Evolutionary conservation across 2,888 invertebrate species (phyloP).

Genomic region (Sarcophaga rosellei): DNA sequence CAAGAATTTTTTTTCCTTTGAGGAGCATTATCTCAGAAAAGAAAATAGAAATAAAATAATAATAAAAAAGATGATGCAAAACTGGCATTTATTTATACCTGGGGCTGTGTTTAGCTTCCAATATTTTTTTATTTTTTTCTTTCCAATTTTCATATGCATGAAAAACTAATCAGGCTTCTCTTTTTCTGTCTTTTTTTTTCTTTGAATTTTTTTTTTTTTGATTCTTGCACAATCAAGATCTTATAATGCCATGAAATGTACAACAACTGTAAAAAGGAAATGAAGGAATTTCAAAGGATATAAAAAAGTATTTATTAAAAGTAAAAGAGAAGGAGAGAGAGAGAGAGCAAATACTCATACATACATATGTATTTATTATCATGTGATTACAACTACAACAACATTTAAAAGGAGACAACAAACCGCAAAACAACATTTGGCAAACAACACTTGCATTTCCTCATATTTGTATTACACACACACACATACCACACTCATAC

Average conservation of each 20-base stretch:
- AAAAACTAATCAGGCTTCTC: constrained; percentile 30
- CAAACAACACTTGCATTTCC: background rate
- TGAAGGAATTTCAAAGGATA: background rate
- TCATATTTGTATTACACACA: background rate
- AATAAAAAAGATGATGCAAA: too few relatives aligned
- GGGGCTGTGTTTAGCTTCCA: background rate
- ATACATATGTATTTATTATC: background rate
- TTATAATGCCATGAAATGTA: background rate
- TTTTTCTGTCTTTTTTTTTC: too few relatives aligned
- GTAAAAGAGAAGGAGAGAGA: background rate
- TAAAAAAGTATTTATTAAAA: background rate
- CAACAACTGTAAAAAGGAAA: background rate
- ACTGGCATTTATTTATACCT: too few relatives aligned
- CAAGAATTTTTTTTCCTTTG: too few relatives aligned
- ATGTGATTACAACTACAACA: background rate
- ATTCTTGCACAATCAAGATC: constrained; percentile 12
- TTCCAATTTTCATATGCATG: background rate
- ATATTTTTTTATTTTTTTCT: background rate
- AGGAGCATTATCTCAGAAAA: too few relatives aligned
- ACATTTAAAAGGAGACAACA: background rate
- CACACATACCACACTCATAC: background rate
- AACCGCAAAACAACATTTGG: constrained; percentile 26
- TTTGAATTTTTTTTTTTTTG: background rate
- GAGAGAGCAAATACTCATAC: background rate
- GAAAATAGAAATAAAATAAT: too few relatives aligned